Conservation (phyloP, 1,140 invertebrate species). For the Uloborus diversus region DNA sequence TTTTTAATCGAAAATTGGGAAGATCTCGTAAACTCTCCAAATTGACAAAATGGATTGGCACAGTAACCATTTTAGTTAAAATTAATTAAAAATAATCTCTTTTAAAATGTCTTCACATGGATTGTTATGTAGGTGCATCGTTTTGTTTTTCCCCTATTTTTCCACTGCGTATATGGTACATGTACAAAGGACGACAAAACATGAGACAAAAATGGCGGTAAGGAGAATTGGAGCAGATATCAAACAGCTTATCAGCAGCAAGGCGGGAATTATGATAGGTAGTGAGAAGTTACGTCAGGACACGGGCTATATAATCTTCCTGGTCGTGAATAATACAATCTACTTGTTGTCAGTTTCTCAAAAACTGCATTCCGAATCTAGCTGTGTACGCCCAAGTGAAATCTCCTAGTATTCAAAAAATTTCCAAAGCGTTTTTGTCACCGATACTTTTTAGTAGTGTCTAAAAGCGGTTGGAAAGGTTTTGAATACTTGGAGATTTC, state of each 20-base stretch:
- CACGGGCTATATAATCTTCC: background rate
- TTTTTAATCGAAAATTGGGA: too few relatives aligned
- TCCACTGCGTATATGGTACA: too few relatives aligned
- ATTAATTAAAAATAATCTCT: too few relatives aligned
- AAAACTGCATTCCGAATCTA: background rate
- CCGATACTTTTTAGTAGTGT: background rate
- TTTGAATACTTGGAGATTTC: slow-evolving; percentile 43
- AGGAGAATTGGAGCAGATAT: background rate
- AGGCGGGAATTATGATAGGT: background rate
- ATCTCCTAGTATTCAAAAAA: slow-evolving; percentile 14
- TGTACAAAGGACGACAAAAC: too few relatives aligned
- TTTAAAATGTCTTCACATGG: too few relatives aligned
- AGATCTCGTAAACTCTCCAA: too few relatives aligned
- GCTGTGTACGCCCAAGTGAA: background rate
- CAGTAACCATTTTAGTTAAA: too few relatives aligned
- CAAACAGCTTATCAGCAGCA: background rate
- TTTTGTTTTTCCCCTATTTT: too few relatives aligned
- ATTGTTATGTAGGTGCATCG: too few relatives aligned
- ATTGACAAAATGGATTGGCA: too few relatives aligned
- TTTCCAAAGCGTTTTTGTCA: slow-evolving; percentile 5
- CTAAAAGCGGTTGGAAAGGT: slow-evolving; percentile 18
- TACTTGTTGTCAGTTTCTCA: background rate
- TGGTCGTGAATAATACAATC: background rate
- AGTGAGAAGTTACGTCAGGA: slow-evolving; percentile 1
- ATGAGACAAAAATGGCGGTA: slow-evolving; percentile 14